phyloP scores from a whole-genome alignment of 2,797 vertebrate genomes.

The Pempheris klunzingeri region DNA sequence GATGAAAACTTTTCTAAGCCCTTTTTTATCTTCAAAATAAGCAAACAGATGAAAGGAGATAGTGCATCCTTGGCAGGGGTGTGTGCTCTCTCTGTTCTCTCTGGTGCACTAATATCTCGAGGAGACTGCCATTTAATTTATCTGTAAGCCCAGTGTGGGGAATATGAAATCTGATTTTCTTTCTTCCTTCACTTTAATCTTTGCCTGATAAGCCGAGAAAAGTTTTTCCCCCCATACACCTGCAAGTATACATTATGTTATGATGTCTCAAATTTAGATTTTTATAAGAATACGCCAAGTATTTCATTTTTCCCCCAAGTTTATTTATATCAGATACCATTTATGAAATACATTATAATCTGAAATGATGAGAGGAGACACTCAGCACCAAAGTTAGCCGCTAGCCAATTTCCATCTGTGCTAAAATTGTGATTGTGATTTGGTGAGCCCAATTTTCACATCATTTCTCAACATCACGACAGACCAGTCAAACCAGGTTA shows the following conservation, averaged over 20 bases:
- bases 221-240: too few species aligned
- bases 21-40: not conserved
- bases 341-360: too few species aligned
- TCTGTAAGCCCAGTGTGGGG: not conserved
- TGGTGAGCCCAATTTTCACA: not conserved
- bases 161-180: not conserved
- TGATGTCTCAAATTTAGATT: not conserved
- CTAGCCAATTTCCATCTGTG: too few species aligned
- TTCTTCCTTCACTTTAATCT: not conserved
- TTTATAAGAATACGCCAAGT: not conserved
- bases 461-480: not conserved
- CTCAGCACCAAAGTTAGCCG: too few species aligned
- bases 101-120: not conserved
- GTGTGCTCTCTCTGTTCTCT: not conserved
- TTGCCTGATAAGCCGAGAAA: not conserved
- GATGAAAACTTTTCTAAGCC: not conserved
- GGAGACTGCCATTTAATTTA: constrained; percentile 8
- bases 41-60: not conserved
- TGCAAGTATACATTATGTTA: not conserved
- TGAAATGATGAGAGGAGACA: too few species aligned
- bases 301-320: too few species aligned
- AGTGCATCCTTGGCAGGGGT: not conserved
- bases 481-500: not conserved
- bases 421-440: too few species aligned
- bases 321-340: too few species aligned